Evolutionary conservation across 1,140 invertebrate genomes (phyloP), one percentile per base, ranked within the genome.

Genomic region (Diuraphis noxia): DNA sequence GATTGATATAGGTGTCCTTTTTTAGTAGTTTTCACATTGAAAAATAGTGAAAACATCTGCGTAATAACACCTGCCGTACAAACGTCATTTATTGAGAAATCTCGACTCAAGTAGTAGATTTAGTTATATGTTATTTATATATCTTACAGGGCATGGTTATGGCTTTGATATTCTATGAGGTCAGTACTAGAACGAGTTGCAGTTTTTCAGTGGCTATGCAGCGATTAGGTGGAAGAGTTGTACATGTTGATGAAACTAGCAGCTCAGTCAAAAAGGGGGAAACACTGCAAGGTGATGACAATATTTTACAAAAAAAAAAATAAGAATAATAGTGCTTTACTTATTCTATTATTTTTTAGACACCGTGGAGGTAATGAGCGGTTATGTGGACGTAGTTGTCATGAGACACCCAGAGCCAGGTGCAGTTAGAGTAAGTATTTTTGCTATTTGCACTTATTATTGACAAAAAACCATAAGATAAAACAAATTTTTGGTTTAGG

Each of bases 231-330:
- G 99, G 98, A 1, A 95, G 95, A 25, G 98, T 99, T 1, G 96
- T 99, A 92, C 95, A 97, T 93, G 97, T 99, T 94, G 97, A 99
- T 93, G 96, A 96, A 92, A 95, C 96, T 0, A 97, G 96, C 84
- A 99, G 98, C 0, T 99, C 99, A 0, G 97, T 97, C 23, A 97
- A 98, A 93, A 99, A 99, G 94, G 99, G 99, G 86, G 99, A 99
- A 95, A 96, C 97, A 34, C 94, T 99, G 25, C 97, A 99, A 95
- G 96, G 96, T 96, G 93, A n/a, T 79, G 25, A 49, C 4, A 38
- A 87, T 56, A 84, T n/a, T 81, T 8, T 52, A 21, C n/a, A n/a
- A n/a, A 17, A 46, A 85, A 85, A 46, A 92, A 40, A 91, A 38
- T 89, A 84, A 92, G 77, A 41, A 79, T 85, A 81, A 72, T 52